These are phyloP conservation scores for Cromileptes altivelis DNA, from an alignment of 2,113 vertebrate genomes.

Conservation along the genomic window DNA sequence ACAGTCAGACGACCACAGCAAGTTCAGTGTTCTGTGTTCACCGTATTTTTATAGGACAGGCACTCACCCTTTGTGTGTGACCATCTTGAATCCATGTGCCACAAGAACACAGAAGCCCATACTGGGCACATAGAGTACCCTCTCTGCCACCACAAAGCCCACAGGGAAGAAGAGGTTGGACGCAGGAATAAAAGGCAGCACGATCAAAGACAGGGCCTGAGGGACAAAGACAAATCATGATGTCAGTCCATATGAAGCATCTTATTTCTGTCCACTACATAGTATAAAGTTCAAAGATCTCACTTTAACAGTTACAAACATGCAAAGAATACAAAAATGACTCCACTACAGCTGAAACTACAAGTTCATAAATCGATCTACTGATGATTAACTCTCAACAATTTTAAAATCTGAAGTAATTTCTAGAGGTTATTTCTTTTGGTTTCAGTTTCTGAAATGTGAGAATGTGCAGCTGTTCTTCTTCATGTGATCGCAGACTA, in stretches of 20 bases:
- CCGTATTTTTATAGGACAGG: not conserved
- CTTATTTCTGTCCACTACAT: not conserved
- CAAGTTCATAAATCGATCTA: not conserved
- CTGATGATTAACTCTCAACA: too few relatives aligned
- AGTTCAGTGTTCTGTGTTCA: too few relatives aligned
- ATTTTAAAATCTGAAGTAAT: not conserved
- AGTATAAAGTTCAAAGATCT: not conserved
- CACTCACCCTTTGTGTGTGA: conserved; percentile 89
- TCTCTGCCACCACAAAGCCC: conserved; percentile 97
- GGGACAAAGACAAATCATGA: conserved; percentile 12
- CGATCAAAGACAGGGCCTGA: conserved; percentile 95
- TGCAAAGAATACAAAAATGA: not conserved
- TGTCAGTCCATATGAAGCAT: not conserved
- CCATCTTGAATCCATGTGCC: conserved; percentile 93
- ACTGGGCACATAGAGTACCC: conserved; percentile 97
- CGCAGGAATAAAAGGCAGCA: conserved; percentile 96
- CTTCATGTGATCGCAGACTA: not conserved
- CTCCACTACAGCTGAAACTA: not conserved
- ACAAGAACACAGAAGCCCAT: conserved; percentile 99
- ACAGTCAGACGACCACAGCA: too few relatives aligned
- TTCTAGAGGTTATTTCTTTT: not conserved
- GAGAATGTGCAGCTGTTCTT: not conserved
- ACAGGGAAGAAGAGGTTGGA: conserved; percentile 99
- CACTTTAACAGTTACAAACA: not conserved
- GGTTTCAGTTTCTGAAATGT: not conserved